Base-by-base conservation (phyloP, 2,888 invertebrate genomes). In the Ectemnius lituratus region DNA sequence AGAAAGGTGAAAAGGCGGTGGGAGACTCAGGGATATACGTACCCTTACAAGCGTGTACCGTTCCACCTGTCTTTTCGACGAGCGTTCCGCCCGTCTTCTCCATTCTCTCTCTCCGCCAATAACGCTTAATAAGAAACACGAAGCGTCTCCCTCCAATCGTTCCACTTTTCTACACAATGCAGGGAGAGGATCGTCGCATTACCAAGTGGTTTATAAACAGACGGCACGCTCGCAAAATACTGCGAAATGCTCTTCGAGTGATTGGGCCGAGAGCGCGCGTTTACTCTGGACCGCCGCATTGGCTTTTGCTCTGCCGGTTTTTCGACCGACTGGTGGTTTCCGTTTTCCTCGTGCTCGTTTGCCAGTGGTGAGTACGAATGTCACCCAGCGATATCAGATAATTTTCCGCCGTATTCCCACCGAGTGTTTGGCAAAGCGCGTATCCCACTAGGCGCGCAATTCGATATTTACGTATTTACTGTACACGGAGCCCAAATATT, bases 351-450 rank as follows among this genome's bases (percentile, higher is more conserved):
- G 23, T 2, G 23, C 23, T 8, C 16, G n/a, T 16, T 52, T 52
- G 4, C 52, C 52, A 52, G 4, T 16, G 14, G 52, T 14, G 52
- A 14, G 14, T 52, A 52, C 52, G 5, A 14, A 37, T 11, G 37
- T 16, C 52, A 16, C 4, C 52, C 52, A 52, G 52, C 37, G 52
- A 52, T 52, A 52, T 52, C 52, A 52, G 52, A 52, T 52, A 11
- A 52, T 52, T 52, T 16, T 52, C 52, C 52, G 13, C 52, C 8
- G 8, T 52, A 14, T 52, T 52, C 52, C 16, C n/a, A 13, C 14
- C 52, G 14, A 4, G 16, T 16, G 52, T 16, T 52, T 16, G 52
- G 52, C 2, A 4, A 16, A 16, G 52, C 52, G 52, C 16, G 16
- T 14, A 52, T 5, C 52, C 4, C 52, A 52, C 52, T 11, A 14